Evolutionary conservation across 2,797 vertebrate species (phyloP).

Genomic region (Channa striata): DNA sequence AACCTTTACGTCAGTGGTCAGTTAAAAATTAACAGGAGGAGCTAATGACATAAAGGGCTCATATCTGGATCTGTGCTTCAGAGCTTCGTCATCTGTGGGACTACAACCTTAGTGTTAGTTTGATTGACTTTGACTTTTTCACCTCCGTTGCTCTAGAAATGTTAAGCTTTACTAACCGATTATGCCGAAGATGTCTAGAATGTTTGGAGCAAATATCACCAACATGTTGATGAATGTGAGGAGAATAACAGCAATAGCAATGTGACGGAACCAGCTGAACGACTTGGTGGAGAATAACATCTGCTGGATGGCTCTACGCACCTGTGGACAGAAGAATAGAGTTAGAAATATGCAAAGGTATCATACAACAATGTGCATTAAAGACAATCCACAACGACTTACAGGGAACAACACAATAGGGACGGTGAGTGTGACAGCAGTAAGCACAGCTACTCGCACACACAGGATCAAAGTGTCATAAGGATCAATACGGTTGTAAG

Average conservation of each 20-base stretch:
- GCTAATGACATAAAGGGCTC: neutral
- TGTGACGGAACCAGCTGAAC: constrained; percentile 94
- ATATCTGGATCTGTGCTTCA: too few relatives aligned
- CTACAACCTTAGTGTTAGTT: neutral
- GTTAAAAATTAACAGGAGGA: neutral
- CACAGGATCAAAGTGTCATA: constrained; percentile 95
- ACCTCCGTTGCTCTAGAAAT: neutral
- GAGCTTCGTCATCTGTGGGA: too few relatives aligned
- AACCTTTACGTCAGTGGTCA: too few relatives aligned
- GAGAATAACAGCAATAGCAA: constrained; percentile 86
- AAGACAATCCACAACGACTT: constrained; percentile 62
- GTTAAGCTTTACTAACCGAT: constrained; percentile 88
- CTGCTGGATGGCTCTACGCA: constrained; percentile 95
- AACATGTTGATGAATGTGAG: constrained; percentile 93
- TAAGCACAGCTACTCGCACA: constrained; percentile 96
- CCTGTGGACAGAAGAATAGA: constrained; percentile 76
- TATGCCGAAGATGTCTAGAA: constrained; percentile 96
- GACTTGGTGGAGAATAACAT: constrained; percentile 93
- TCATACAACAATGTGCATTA: neutral
- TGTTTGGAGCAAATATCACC: constrained; percentile 98
- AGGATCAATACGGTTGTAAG: constrained; percentile 93
- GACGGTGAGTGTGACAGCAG: constrained; percentile 95
- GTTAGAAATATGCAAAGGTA: neutral
- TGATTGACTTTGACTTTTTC: neutral
- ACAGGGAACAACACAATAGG: constrained; percentile 98